phyloP scores from a whole-genome alignment of 2,113 vertebrate genomes.

The Onychostruthus taczanowskii region DNA sequence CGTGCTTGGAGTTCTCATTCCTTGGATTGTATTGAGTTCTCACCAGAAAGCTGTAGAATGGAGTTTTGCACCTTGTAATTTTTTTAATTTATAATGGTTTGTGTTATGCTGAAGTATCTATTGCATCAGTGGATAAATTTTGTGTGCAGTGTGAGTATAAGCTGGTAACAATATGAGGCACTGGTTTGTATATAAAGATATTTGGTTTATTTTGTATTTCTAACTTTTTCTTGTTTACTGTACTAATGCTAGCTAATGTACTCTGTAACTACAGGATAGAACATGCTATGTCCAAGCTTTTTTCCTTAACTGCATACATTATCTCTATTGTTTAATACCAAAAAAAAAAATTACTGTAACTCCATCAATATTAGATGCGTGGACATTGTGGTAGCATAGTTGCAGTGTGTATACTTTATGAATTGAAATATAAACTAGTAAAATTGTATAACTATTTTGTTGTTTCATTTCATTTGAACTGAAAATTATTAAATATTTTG shows the following conservation, averaged over 20 bases:
- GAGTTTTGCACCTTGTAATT: constrained; percentile 81
- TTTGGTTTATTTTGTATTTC: constrained; percentile 84
- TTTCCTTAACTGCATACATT: constrained; percentile 78
- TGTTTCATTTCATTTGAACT: constrained; percentile 74
- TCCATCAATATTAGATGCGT: constrained; percentile 87
- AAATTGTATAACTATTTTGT: constrained; percentile 75
- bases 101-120: constrained; percentile 75
- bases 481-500: constrained; percentile 73
- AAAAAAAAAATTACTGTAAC: constrained; percentile 76
- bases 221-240: constrained; percentile 80
- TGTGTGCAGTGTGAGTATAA: constrained; percentile 66
- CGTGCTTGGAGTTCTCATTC: constrained; percentile 56
- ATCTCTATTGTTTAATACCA: constrained; percentile 86
- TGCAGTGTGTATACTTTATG: constrained; percentile 92
- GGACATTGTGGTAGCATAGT: constrained; percentile 92
- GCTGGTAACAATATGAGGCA: constrained; percentile 79
- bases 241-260: constrained; percentile 87
- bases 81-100: constrained; percentile 82
- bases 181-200: constrained; percentile 91
- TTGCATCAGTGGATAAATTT: constrained; percentile 67
- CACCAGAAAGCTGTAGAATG: constrained; percentile 72
- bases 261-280: constrained; percentile 75
- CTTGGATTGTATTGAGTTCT: constrained; percentile 65
- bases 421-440: constrained; percentile 92
- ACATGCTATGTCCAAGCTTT: constrained; percentile 73